Evolutionary conservation across 2,797 vertebrate genomes (phyloP).

Genomic region (Macropus fuliginosus): DNA sequence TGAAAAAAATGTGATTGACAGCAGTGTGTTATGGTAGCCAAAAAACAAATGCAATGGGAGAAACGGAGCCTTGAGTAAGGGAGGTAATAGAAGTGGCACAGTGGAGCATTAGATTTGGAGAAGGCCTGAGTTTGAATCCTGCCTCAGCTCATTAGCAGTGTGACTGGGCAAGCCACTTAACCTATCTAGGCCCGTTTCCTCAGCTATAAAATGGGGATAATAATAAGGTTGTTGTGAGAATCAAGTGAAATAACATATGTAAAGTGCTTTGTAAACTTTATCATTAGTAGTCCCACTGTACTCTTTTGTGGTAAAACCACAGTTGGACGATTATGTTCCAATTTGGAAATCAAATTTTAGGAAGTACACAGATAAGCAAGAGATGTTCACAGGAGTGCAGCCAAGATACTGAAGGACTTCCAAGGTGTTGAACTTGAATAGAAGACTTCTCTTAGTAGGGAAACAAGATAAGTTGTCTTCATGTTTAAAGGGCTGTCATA

Average conservation of each 20-base stretch:
- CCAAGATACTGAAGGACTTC: not conserved
- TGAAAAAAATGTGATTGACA: not conserved
- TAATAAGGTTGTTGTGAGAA: not conserved
- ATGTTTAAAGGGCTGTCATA: not conserved
- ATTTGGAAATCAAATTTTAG: not conserved
- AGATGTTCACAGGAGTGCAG: not conserved
- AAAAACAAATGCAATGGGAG: not conserved
- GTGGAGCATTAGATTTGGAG: not conserved
- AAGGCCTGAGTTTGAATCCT: not conserved
- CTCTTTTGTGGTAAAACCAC: not conserved
- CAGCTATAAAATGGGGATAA: not conserved
- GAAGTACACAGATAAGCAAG: not conserved
- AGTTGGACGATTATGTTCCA: not conserved
- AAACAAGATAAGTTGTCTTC: not conserved
- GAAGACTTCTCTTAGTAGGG: not conserved
- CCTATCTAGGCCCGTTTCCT: not conserved
- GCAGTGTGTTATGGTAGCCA: not conserved
- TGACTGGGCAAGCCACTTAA: not conserved
- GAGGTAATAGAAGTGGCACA: not conserved
- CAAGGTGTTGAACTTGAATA: not conserved
- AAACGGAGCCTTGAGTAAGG: not conserved
- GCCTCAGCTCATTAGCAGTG: not conserved
- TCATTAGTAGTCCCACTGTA: not conserved
- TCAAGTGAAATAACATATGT: not conserved
- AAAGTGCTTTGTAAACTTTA: not conserved